phyloP scores from a whole-genome alignment of 2,888 invertebrate genomes.

The Sussaba pulchella region DNA sequence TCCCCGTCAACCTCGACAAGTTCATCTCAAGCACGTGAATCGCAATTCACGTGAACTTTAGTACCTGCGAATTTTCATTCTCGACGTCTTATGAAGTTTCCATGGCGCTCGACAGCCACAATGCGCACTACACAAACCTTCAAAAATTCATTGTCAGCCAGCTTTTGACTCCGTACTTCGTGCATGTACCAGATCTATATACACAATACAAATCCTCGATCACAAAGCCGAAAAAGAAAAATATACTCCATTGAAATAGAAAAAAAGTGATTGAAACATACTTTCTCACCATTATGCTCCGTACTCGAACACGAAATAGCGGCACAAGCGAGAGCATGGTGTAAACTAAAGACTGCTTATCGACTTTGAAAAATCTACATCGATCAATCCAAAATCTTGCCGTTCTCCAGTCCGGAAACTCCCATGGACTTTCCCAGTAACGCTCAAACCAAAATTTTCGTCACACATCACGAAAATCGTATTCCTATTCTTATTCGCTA shows the following conservation, averaged over 20 bases:
- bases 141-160: constrained; percentile 15
- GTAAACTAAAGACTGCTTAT: constrained; percentile 36
- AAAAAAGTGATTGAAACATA: neutral
- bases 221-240: constrained; percentile 18
- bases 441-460: neutral
- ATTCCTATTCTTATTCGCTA: neutral
- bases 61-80: constrained; percentile 31
- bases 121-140: constrained; percentile 7
- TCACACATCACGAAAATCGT: neutral
- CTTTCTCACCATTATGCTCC: too few relatives aligned
- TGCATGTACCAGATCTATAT: neutral
- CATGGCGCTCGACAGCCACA: neutral
- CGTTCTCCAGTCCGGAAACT: neutral
- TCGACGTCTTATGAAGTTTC: constrained; percentile 32
- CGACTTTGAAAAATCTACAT: constrained; percentile 54
- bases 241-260: neutral
- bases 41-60: constrained; percentile 27
- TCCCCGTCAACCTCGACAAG: constrained; percentile 9
- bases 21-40: neutral
- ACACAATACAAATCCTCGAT: neutral
- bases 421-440: neutral
- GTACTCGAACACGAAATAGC: neutral
- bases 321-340: constrained; percentile 6
- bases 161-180: constrained; percentile 29
- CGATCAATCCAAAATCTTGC: constrained; percentile 40